Percentiles rank a stretch among this genome's conserved stretches.
Evolutionary conservation across 2,888 invertebrate genomes (phyloP).

Genomic region (Nomada ferruginata): DNA sequence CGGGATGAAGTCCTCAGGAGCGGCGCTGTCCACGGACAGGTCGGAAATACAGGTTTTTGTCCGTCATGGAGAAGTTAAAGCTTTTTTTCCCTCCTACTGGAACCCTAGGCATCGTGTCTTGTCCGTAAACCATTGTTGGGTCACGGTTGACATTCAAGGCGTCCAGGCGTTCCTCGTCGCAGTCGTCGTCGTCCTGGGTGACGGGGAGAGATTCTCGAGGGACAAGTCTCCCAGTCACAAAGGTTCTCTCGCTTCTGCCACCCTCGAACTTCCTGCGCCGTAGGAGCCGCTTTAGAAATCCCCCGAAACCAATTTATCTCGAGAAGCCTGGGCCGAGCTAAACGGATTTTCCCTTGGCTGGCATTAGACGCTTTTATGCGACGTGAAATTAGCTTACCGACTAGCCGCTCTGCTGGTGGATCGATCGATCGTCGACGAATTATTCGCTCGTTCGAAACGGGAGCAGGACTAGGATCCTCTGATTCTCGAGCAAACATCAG

Average conservation of each 20-base stretch:
- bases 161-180: slow-evolving; percentile 53
- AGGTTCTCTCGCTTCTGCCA: slow-evolving; percentile 60
- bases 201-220: slow-evolving; percentile 43
- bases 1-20: slow-evolving; percentile 36
- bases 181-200: slow-evolving; percentile 35
- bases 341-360: slow-evolving; percentile 78
- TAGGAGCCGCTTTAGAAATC: slow-evolving; percentile 80
- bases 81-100: slow-evolving; percentile 42
- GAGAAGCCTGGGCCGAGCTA: slow-evolving; percentile 76
- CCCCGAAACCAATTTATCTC: slow-evolving; percentile 80
- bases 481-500: neutral
- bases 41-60: slow-evolving; percentile 63
- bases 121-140: slow-evolving; percentile 69
- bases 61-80: slow-evolving; percentile 48
- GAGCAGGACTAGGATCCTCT: neutral
- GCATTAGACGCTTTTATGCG: slow-evolving; percentile 78
- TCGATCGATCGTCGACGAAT: slow-evolving; percentile 67
- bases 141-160: slow-evolving; percentile 76
- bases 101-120: slow-evolving; percentile 49
- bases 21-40: slow-evolving; percentile 32
- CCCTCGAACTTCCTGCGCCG: slow-evolving; percentile 70
- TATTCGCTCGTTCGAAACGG: slow-evolving; percentile 31
- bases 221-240: slow-evolving; percentile 65
- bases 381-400: slow-evolving; percentile 78
- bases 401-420: slow-evolving; percentile 34